phyloP scores from a whole-genome alignment of 2,888 invertebrate genomes.

The Drosophila suboccidentalis region DNA sequence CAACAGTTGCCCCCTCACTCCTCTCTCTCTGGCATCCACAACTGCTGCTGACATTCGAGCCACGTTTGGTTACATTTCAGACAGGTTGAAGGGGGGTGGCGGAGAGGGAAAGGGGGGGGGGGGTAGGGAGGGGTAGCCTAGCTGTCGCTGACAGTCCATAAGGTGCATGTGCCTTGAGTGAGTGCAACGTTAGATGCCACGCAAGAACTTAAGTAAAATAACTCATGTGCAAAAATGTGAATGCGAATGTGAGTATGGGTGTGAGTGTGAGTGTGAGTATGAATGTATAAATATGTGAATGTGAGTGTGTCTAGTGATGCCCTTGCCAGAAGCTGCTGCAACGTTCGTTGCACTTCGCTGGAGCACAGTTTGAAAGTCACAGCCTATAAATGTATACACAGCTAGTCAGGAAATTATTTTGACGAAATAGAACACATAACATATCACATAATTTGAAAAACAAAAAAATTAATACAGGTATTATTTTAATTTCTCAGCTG shows the following conservation, averaged over 20 bases:
- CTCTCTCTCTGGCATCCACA: slow-evolving; percentile 12
- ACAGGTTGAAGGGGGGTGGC: slow-evolving; percentile 42
- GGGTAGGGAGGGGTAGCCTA: not conserved
- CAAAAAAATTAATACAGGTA: no score
- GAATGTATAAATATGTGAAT: slow-evolving; percentile 20
- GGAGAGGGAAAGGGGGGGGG: no score
- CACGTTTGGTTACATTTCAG: slow-evolving; percentile 77
- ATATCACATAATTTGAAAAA: not conserved
- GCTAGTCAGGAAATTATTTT: not conserved
- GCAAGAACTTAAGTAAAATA: slow-evolving; percentile 79
- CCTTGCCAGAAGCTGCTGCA: slow-evolving; percentile 69
- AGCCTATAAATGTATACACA: slow-evolving; percentile 11
- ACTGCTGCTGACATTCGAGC: slow-evolving; percentile 78
- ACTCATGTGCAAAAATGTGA: slow-evolving; percentile 70
- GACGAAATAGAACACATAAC: not conserved
- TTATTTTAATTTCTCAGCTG: no score
- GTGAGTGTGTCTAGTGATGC: slow-evolving; percentile 61
- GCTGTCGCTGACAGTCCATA: slow-evolving; percentile 63
- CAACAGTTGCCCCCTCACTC: slow-evolving; percentile 33
- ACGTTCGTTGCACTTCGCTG: slow-evolving; percentile 78
- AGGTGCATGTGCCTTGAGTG: slow-evolving; percentile 78
- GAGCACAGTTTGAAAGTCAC: slow-evolving; percentile 70
- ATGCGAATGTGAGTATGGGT: slow-evolving; percentile 42
- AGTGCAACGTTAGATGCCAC: slow-evolving; percentile 74
- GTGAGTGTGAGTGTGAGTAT: slow-evolving; percentile 22